Evolutionary conservation across 2,797 vertebrate genomes (phyloP), one percentile per base, ranked within the genome.

Genomic region (Rhodeus uyekii): DNA sequence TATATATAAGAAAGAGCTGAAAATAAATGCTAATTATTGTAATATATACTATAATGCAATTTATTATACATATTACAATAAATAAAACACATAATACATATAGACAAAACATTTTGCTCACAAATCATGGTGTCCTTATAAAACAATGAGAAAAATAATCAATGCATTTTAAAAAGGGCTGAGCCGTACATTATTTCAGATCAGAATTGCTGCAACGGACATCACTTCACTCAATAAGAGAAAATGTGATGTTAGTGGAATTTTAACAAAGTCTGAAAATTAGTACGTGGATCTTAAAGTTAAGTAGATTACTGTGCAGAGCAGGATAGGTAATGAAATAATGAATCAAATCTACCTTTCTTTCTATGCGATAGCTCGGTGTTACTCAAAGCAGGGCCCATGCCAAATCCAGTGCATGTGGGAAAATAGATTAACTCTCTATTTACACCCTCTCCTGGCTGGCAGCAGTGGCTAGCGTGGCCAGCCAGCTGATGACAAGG

Each of bases 111-210:
- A 27, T 5, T 27, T 27, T n/a, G 7, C 8, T 36, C 27, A 46
- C 19, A 71, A 18, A 60, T 71, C 22, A 13, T 34, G 13, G 9
- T 24, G 14, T 80, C n/a, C 32, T 0, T 36, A 19, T 24, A 71
- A 72, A 72, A 61, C 29, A 60, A 46, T 46, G 61, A 63, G 67
- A 72, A n/a, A 39, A 67, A 63, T 61, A 80, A 73, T 85, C 79
- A 80, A 85, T 84, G 75, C 81, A 85, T 84, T 77, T 73, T 82
- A 85, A 86, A 89, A 87, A 89, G 72, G 42, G 69, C 86, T 83
- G 73, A 88, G 78, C 83, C 39, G 58, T 81, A n/a, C 58, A 74
- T 74, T 74, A 64, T 53, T 74, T 74, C 32, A 63, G 29, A 72
- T 72, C 32, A 63, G 13, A 46, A 80, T 53, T 27, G 58, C 42